Evolutionary conservation across 2,888 invertebrate genomes (phyloP).

Genomic region (Nasonia oneida): DNA sequence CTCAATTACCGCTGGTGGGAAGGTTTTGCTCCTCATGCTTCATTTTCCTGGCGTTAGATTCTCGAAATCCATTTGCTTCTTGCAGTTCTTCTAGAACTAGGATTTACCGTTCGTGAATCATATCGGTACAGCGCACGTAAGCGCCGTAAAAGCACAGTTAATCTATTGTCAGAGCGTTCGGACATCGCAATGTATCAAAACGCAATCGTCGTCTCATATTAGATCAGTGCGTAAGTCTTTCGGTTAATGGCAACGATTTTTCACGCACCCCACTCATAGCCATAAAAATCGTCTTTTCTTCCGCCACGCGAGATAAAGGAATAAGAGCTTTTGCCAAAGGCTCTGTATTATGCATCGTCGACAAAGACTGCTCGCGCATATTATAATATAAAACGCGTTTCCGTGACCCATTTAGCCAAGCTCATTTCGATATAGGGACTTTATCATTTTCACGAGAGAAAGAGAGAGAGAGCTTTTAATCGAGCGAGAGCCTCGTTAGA

Average conservation of each 20-base stretch:
- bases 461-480: conserved; percentile 50
- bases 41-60: not conserved
- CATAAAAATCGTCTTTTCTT: conserved; percentile 29
- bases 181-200: too few species aligned
- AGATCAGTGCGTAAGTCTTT: too few species aligned
- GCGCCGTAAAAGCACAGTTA: too few species aligned
- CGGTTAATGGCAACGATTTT: not conserved
- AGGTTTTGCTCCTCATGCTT: not conserved
- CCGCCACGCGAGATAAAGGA: conserved; percentile 40
- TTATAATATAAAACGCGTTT: conserved; percentile 7
- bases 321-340: conserved; percentile 43
- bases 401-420: conserved; percentile 56
- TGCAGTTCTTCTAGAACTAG: too few species aligned
- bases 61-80: not conserved
- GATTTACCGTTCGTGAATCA: too few species aligned
- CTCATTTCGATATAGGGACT: conserved; percentile 26
- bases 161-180: too few species aligned
- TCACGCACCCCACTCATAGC: not conserved
- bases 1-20: not conserved
- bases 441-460: conserved; percentile 49
- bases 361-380: conserved; percentile 27
- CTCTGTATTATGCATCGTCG: conserved; percentile 38
- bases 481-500: conserved; percentile 46
- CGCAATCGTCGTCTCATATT: too few species aligned
- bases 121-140: too few species aligned